Percentiles rank a stretch among this genome's conserved stretches.
Evolutionary conservation across 2,797 vertebrate species (phyloP).

Genomic region (Pelochelys cantorii): DNA sequence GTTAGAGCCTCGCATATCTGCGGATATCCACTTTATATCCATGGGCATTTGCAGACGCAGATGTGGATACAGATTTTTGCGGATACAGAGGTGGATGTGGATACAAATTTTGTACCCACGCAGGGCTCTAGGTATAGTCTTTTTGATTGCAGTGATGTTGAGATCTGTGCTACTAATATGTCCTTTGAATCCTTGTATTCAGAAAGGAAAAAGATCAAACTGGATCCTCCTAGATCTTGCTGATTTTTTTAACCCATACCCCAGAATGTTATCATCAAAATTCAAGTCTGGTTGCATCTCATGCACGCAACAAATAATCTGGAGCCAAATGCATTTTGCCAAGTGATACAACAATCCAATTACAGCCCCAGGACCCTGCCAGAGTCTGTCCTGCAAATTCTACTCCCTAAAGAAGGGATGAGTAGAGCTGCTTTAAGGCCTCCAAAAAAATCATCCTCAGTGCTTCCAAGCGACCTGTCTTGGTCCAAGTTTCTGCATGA

Average conservation of each 20-base stretch:
- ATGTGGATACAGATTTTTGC: too few relatives aligned
- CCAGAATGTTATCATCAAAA: too few relatives aligned
- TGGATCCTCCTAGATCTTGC: neutral
- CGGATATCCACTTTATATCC: too few relatives aligned
- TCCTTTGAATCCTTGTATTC: neutral
- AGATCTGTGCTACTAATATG: neutral
- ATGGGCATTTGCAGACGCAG: too few relatives aligned
- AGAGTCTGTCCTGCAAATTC: neutral
- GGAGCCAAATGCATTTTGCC: neutral
- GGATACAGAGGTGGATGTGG: too few relatives aligned
- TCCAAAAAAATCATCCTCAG: neutral
- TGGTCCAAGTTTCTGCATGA: neutral
- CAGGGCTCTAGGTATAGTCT: neutral
- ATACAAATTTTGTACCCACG: too few relatives aligned
- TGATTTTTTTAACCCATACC: too few relatives aligned
- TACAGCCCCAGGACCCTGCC: too few relatives aligned
- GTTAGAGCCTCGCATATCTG: too few relatives aligned
- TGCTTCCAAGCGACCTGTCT: neutral
- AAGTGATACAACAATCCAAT: neutral
- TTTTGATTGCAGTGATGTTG: neutral
- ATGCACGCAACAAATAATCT: neutral
- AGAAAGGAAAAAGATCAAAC: neutral
- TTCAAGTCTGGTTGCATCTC: too few relatives aligned
- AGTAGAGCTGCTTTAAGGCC: neutral
- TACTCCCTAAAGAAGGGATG: neutral